Percentiles rank a stretch among this genome's conserved stretches.
These are phyloP conservation scores for Cetoscarus ocellatus DNA, from an alignment of 2,797 vertebrate species.

Conservation along the genomic window DNA sequence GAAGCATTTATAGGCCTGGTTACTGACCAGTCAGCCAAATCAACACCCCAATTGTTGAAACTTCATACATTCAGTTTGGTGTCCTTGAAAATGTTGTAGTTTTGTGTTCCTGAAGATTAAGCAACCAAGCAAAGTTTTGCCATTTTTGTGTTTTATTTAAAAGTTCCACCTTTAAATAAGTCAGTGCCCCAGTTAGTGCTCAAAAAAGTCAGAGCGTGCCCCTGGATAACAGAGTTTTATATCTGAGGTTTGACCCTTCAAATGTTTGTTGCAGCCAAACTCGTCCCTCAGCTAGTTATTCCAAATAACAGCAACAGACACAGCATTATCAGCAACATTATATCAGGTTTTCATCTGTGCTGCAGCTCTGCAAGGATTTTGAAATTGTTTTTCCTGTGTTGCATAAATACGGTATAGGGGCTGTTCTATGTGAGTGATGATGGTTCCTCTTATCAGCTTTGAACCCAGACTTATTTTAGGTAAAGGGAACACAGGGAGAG, in stretches of 20 bases:
- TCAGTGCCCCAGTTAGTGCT: too few species aligned
- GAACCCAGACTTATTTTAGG: conserved; percentile 34
- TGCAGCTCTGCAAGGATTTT: conserved; percentile 52
- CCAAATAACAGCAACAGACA: conserved; percentile 54
- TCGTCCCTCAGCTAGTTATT: conserved; percentile 58
- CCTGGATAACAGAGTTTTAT: neutral
- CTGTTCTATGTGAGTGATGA: conserved; percentile 46
- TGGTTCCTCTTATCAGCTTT: conserved; percentile 50
- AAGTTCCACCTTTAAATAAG: too few species aligned
- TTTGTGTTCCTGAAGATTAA: too few species aligned
- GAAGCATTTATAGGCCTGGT: too few species aligned
- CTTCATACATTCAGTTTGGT: too few species aligned
- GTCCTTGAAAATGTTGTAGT: too few species aligned
- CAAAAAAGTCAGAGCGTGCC: too few species aligned
- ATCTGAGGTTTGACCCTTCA: conserved; percentile 37
- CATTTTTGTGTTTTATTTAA: too few species aligned
- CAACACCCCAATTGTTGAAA: too few species aligned
- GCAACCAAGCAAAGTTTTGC: too few species aligned
- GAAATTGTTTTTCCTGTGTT: conserved; percentile 28
- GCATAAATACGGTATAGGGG: conserved; percentile 19
- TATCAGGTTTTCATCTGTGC: conserved; percentile 35
- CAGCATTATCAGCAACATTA: conserved; percentile 36
- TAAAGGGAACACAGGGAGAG: conserved; percentile 30
- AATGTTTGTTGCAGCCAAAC: conserved; percentile 84
- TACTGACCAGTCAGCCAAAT: too few species aligned